These are phyloP conservation scores for Caretta caretta DNA, from an alignment of 2,113 vertebrate genomes.

Conservation along the genomic window DNA sequence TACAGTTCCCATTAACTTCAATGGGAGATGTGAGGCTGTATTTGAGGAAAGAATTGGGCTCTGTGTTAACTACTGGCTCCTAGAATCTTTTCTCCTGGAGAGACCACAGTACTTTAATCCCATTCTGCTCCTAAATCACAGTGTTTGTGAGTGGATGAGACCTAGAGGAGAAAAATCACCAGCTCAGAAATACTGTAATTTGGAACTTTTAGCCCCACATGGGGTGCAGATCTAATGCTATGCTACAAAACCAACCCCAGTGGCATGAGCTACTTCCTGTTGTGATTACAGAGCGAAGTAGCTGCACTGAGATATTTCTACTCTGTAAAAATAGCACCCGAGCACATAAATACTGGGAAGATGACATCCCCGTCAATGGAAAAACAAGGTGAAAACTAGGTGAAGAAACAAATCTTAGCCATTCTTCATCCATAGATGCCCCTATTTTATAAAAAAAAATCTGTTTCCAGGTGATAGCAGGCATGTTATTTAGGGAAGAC, in stretches of 20 bases:
- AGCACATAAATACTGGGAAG: neutral
- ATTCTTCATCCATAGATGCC: accelerated
- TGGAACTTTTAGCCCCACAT: neutral
- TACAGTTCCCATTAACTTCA: neutral
- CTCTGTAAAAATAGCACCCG: neutral
- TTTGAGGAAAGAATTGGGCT: neutral
- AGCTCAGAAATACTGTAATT: neutral
- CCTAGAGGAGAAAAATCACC: neutral
- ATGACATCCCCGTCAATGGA: neutral
- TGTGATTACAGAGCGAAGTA: neutral
- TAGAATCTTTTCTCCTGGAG: too few species aligned
- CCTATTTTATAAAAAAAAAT: neutral
- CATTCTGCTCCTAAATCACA: neutral
- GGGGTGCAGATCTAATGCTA: too few species aligned
- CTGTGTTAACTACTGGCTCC: too few species aligned
- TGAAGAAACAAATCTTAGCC: neutral
- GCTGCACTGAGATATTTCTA: neutral
- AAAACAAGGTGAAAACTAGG: neutral
- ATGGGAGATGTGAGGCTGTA: too few species aligned
- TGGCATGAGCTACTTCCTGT: neutral
- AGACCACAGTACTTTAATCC: neutral
- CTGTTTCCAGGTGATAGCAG: neutral
- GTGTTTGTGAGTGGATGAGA: neutral
- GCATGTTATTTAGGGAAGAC: neutral
- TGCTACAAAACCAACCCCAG: neutral